phyloP scores from a whole-genome alignment of 2,113 vertebrate species.

The Alethe diademata region DNA sequence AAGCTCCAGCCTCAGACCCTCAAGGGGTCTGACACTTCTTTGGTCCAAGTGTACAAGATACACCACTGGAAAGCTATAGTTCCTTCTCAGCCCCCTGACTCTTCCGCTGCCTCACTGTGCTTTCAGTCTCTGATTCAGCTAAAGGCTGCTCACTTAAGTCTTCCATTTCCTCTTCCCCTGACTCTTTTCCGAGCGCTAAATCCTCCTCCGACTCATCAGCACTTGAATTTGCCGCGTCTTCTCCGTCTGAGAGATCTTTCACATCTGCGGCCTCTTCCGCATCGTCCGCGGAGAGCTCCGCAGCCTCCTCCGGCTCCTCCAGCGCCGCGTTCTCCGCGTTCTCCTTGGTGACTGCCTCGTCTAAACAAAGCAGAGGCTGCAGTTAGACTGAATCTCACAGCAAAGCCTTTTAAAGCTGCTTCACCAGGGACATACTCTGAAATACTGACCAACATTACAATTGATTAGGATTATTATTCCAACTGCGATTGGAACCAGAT shows the following conservation, averaged over 20 bases:
- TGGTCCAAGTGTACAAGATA: conserved; percentile 46
- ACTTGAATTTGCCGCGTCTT: conserved; percentile 43
- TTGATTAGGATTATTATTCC: background rate
- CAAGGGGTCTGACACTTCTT: conserved; percentile 31
- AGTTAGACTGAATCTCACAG: background rate
- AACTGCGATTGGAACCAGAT: background rate
- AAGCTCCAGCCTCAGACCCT: conserved; percentile 57
- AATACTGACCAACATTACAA: accelerated
- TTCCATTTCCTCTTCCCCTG: conserved; percentile 29
- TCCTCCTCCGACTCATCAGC: conserved; percentile 65
- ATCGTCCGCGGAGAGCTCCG: conserved; percentile 27
- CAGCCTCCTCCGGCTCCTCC: conserved; percentile 42
- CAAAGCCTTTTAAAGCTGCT: background rate
- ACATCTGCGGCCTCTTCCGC: conserved; percentile 29
- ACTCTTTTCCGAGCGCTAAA: conserved; percentile 59
- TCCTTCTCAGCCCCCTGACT: conserved; percentile 54
- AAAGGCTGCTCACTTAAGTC: background rate
- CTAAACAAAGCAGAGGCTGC: conserved; percentile 10
- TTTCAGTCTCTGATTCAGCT: conserved; percentile 51
- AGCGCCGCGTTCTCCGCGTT: conserved; percentile 41
- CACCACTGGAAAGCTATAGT: conserved; percentile 8
- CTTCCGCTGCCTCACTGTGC: conserved; percentile 77
- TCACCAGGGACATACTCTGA: background rate
- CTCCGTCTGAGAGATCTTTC: conserved; percentile 65
- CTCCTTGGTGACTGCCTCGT: conserved; percentile 63